These are phyloP conservation scores for Pantelozetes paolii DNA, from an alignment of 2,888 invertebrate species.

Conservation along the genomic window DNA sequence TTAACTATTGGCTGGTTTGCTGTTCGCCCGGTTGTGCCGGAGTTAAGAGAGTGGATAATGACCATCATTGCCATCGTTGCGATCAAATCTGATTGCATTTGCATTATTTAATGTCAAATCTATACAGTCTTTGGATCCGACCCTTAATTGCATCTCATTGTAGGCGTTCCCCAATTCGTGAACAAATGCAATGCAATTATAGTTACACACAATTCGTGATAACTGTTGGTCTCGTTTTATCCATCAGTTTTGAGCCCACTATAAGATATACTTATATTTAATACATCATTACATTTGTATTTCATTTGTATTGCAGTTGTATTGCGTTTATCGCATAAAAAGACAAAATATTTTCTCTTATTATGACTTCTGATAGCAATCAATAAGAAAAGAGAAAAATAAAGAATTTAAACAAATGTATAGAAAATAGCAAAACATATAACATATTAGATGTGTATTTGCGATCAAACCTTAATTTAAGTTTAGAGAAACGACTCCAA, in stretches of 20 bases:
- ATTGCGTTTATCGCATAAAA: background rate
- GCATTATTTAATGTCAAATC: conserved; percentile 27
- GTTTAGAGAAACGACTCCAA: background rate
- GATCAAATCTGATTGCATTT: conserved; percentile 23
- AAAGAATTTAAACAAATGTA: conserved; percentile 3
- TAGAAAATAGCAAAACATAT: conserved; percentile 6
- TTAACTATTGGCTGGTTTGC: background rate
- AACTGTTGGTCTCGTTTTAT: conserved; percentile 18
- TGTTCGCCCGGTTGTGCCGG: background rate
- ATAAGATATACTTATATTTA: conserved; percentile 18
- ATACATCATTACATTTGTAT: conserved; percentile 21
- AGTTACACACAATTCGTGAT: conserved; percentile 1
- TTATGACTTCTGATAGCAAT: background rate
- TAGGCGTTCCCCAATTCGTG: conserved; percentile 27
- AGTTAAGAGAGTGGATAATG: conserved; percentile 33
- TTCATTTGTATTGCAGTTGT: background rate
- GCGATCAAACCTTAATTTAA: conserved; percentile 1
- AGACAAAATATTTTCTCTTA: background rate
- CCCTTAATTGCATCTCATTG: background rate
- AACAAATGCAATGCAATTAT: conserved; percentile 24
- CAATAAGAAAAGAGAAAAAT: background rate
- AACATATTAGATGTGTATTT: background rate
- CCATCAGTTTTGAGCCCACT: background rate
- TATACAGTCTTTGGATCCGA: background rate
- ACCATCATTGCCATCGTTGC: background rate